These are phyloP conservation scores for Channa maculata DNA, from an alignment of 2,113 vertebrate genomes.

Conservation along the genomic window DNA sequence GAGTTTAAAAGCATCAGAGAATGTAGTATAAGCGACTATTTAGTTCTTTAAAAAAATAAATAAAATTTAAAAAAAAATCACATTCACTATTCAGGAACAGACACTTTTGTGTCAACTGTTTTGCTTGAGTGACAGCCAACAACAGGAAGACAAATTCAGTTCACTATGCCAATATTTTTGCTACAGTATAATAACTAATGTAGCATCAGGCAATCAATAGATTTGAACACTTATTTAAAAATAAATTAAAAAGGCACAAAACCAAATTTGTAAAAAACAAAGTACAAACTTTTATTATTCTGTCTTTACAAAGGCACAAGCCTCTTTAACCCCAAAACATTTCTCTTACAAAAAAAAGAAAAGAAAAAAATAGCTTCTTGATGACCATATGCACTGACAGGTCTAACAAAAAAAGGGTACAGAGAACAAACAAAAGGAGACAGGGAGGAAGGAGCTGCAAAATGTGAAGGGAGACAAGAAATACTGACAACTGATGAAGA, in stretches of 20 bases:
- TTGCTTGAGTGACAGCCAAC: slow-evolving; percentile 21
- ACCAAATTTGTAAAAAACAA: slow-evolving; percentile 82
- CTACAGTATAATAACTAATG: too few relatives aligned
- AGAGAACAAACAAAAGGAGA: slow-evolving; percentile 38
- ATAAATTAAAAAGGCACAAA: slow-evolving; percentile 21
- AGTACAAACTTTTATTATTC: slow-evolving; percentile 99
- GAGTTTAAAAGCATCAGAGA: too few relatives aligned
- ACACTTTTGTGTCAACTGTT: slow-evolving; percentile 62
- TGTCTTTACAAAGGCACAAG: slow-evolving; percentile 99
- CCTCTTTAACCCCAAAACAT: slow-evolving; percentile 88
- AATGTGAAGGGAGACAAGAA: slow-evolving; percentile 44
- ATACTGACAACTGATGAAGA: slow-evolving; percentile 48
- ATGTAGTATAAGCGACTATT: too few relatives aligned
- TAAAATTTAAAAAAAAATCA: too few relatives aligned
- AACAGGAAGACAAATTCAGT: slow-evolving; percentile 9
- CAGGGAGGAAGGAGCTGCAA: slow-evolving; percentile 37
- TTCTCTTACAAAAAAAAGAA: slow-evolving; percentile 85
- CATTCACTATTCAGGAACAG: slow-evolving; percentile 60
- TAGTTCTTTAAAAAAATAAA: too few relatives aligned
- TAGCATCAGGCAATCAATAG: too few relatives aligned
- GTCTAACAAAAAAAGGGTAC: slow-evolving; percentile 77
- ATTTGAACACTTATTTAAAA: background rate
- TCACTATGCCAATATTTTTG: slow-evolving; percentile 1
- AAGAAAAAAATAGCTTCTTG: slow-evolving; percentile 91
- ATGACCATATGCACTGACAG: slow-evolving; percentile 87